Percentiles rank a stretch among this genome's conserved stretches.
phyloP scores from a whole-genome alignment of 2,113 vertebrate species.

The Emydura subglobosa region DNA sequence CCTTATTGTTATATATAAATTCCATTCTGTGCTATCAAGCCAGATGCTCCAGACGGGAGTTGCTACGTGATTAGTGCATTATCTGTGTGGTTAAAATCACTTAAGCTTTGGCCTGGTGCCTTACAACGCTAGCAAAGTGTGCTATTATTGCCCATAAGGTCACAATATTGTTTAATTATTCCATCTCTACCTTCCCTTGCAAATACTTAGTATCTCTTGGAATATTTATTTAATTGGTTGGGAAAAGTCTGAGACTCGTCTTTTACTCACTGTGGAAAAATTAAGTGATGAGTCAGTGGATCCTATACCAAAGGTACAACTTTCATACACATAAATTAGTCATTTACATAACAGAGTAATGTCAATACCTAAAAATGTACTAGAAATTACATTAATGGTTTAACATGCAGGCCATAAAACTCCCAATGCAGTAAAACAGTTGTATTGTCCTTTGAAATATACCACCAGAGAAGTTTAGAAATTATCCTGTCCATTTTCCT shows the following conservation, averaged over 20 bases:
- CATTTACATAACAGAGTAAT: not conserved
- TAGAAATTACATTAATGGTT: slow-evolving; percentile 62
- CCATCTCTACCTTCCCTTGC: slow-evolving; percentile 20
- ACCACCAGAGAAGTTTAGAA: slow-evolving; percentile 41
- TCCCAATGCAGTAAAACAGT: slow-evolving; percentile 55
- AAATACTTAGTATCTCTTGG: slow-evolving; percentile 57
- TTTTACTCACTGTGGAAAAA: not conserved
- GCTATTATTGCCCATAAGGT: slow-evolving; percentile 71
- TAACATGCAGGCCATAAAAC: slow-evolving; percentile 58
- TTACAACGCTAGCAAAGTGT: slow-evolving; percentile 65
- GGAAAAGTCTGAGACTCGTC: slow-evolving; percentile 51
- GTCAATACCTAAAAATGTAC: slow-evolving; percentile 44
- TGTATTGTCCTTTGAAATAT: slow-evolving; percentile 49
- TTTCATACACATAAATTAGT: slow-evolving; percentile 46
- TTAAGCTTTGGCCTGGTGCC: slow-evolving; percentile 66
- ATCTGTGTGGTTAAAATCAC: slow-evolving; percentile 63
- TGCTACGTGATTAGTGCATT: slow-evolving; percentile 58
- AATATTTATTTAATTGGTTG: slow-evolving; percentile 70
- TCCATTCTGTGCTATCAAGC: not conserved
- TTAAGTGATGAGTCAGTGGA: not conserved
- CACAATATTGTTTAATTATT: slow-evolving; percentile 67
- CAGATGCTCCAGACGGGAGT: slow-evolving; percentile 34
- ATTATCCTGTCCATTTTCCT: slow-evolving; percentile 52
- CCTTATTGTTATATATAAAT: not conserved
- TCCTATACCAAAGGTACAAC: slow-evolving; percentile 29